phyloP scores from a whole-genome alignment of 2,888 invertebrate species.

The Drosophila mimetica region DNA sequence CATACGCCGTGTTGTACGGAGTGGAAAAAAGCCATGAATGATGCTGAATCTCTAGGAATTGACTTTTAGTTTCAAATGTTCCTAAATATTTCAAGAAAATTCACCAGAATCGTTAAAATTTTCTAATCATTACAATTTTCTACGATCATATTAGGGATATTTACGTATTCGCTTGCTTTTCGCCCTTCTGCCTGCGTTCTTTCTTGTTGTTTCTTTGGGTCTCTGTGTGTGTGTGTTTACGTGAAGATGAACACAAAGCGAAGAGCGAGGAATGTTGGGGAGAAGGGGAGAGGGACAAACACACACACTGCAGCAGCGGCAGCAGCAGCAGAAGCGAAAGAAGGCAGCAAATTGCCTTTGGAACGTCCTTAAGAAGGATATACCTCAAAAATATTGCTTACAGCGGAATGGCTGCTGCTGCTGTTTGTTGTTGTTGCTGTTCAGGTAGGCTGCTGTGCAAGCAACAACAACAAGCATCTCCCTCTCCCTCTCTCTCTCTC shows the following conservation, averaged over 20 bases:
- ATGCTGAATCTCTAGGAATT: background rate
- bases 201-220: slow-evolving; percentile 11
- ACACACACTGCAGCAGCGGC: slow-evolving; percentile 42
- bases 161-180: slow-evolving; percentile 5
- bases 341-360: slow-evolving; percentile 81
- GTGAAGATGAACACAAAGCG: slow-evolving; percentile 35
- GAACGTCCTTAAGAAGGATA: slow-evolving; percentile 83
- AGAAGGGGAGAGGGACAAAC: slow-evolving; percentile 35
- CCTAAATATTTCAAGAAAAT: too few species aligned
- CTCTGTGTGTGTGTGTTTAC: slow-evolving; percentile 21
- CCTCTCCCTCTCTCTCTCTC: background rate
- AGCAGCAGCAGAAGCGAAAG: slow-evolving; percentile 10
- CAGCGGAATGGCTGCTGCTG: too few species aligned
- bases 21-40: background rate
- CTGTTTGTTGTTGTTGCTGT: slow-evolving; percentile 29
- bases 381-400: slow-evolving; percentile 68
- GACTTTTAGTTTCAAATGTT: too few species aligned
- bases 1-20: slow-evolving; percentile 5
- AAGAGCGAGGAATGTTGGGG: slow-evolving; percentile 33
- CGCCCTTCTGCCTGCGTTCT: slow-evolving; percentile 3
- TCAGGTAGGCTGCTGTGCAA: slow-evolving; percentile 57
- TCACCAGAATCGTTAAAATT: too few species aligned
- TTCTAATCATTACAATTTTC: background rate
- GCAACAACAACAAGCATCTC: slow-evolving; percentile 18
- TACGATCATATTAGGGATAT: slow-evolving; percentile 17